phyloP scores from a whole-genome alignment of 2,888 invertebrate species.

The Temnothorax rugatulus region DNA sequence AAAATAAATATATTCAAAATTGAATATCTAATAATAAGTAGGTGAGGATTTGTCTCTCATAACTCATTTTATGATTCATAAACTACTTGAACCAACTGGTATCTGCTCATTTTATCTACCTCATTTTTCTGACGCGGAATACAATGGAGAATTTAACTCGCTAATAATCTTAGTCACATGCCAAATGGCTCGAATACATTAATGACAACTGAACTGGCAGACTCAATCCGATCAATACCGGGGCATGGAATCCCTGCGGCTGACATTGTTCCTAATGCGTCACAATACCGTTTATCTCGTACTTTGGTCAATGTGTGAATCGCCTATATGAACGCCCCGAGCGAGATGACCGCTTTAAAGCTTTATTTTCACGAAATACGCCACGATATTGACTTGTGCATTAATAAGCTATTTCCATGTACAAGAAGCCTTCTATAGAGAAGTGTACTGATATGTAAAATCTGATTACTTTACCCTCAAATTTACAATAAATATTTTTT shows the following conservation, averaged over 20 bases:
- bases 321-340: not conserved
- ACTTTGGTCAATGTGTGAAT: conserved; percentile 14
- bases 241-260: conserved; percentile 20
- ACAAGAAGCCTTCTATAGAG: not conserved
- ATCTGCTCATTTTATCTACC: not conserved
- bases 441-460: not conserved
- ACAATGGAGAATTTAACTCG: not conserved
- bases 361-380: not conserved
- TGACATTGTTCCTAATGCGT: conserved; percentile 48
- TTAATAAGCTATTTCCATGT: not conserved
- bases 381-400: not conserved
- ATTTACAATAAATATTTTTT: not conserved
- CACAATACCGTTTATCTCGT: conserved; percentile 36
- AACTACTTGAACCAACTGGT: not conserved
- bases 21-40: not conserved
- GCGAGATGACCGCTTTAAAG: not conserved
- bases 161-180: conserved; percentile 47
- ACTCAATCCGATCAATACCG: conserved; percentile 45
- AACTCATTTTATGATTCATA: not conserved
- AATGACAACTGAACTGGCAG: conserved; percentile 17
- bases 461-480: not conserved
- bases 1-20: not conserved
- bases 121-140: not conserved
- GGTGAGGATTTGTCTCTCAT: not conserved
- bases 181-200: conserved; percentile 36